phyloP scores from a whole-genome alignment of 2,113 vertebrate genomes.

The Elachura formosa region DNA sequence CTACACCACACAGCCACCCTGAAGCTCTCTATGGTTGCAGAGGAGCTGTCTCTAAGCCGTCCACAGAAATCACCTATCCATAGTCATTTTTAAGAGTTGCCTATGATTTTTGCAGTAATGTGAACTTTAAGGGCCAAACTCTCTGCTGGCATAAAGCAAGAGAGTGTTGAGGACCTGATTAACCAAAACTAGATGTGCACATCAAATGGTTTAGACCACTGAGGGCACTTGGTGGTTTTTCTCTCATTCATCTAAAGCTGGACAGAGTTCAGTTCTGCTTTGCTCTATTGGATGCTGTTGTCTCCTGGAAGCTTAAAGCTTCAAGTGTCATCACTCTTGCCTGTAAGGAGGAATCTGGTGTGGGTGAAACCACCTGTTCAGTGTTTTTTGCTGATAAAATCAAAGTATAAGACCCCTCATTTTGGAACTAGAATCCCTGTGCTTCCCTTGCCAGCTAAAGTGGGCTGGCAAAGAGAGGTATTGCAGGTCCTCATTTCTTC shows the following conservation, averaged over 20 bases:
- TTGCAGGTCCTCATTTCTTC: not conserved
- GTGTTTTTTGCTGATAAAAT: not conserved
- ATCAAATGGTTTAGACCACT: not conserved
- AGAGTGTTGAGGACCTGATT: not conserved
- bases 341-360: not conserved
- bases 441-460: not conserved
- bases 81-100: not conserved
- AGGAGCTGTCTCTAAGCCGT: not conserved
- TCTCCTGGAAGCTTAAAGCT: not conserved
- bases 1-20: not conserved
- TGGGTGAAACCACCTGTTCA: not conserved
- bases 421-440: not conserved
- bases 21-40: not conserved
- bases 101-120: not conserved
- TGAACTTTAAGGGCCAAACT: not conserved
- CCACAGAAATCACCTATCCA: not conserved
- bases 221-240: not conserved
- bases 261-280: not conserved
- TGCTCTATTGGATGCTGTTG: not conserved
- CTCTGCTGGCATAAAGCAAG: not conserved
- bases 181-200: not conserved
- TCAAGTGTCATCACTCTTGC: not conserved
- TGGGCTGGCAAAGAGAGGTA: not conserved
- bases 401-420: not conserved
- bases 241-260: not conserved